Evolutionary conservation across 92 coral and sea anemone genomes (phyloP).

Genomic region (Metridium senile): DNA sequence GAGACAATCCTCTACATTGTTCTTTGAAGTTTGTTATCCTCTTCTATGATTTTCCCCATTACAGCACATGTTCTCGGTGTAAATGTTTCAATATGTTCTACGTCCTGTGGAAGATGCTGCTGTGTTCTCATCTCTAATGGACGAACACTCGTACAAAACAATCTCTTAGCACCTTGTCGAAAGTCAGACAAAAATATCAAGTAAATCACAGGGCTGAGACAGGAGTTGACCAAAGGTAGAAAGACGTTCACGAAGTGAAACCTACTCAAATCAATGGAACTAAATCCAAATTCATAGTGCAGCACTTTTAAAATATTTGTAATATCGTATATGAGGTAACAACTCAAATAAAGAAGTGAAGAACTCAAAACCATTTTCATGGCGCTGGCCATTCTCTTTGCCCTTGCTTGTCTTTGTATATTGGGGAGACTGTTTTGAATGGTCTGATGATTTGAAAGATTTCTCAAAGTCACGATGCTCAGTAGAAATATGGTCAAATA

Average conservation of each 20-base stretch:
- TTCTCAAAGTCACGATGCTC: neutral
- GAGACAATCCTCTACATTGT: no score
- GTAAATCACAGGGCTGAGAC: neutral
- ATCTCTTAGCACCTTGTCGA: slow-evolving; percentile 1
- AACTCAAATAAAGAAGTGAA: neutral
- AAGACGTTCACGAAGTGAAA: neutral
- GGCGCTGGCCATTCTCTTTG: neutral
- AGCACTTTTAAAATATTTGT: no score
- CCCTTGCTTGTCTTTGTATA: neutral
- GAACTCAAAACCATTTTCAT: slow-evolving; percentile 7
- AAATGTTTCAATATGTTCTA: no score
- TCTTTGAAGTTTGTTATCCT: no score
- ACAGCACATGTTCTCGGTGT: no score
- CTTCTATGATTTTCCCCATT: no score
- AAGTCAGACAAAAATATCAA: neutral
- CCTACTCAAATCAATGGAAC: neutral
- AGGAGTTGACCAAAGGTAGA: neutral
- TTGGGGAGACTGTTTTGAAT: neutral
- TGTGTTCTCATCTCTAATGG: neutral
- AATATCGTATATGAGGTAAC: neutral
- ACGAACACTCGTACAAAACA: neutral
- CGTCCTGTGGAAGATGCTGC: no score
- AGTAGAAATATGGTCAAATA: neutral
- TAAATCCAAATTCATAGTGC: neutral
- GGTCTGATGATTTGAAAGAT: neutral